These are phyloP conservation scores for Diuraphis noxia DNA, from an alignment of 1,140 invertebrate species.

Conservation along the genomic window DNA sequence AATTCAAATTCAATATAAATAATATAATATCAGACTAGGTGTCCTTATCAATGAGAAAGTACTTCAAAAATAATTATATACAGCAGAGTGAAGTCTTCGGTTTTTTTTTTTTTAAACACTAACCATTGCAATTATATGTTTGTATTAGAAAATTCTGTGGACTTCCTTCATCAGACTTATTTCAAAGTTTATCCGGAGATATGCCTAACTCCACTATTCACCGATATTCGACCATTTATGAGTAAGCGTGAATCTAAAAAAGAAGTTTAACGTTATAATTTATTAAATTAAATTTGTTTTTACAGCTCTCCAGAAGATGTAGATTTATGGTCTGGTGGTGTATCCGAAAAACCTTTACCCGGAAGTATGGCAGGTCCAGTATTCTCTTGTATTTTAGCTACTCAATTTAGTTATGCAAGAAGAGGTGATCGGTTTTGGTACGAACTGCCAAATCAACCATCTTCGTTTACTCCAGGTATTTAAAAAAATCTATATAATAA, in stretches of 20 bases:
- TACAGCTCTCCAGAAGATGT: conserved; percentile 79
- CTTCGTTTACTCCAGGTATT: conserved; percentile 78
- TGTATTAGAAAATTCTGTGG: conserved; percentile 83
- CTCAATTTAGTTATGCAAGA: conserved; percentile 89
- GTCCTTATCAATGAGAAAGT: not conserved
- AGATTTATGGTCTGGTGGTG: conserved; percentile 90
- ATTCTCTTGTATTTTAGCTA: conserved; percentile 93
- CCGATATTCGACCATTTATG: conserved; percentile 75
- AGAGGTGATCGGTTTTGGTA: conserved; percentile 92
- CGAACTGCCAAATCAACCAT: conserved; percentile 81
- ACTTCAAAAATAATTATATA: not conserved
- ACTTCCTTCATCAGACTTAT: conserved; percentile 75
- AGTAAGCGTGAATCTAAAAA: conserved; percentile 64
- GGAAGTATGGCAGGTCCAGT: conserved; percentile 92
- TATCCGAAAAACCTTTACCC: conserved; percentile 79
- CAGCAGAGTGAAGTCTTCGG: not conserved
- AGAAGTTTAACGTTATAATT: not conserved
- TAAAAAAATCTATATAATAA: not conserved
- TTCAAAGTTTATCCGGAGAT: conserved; percentile 82
- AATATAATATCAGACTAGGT: not conserved
- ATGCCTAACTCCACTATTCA: conserved; percentile 88
- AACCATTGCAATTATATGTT: not conserved
- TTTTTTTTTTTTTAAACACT: no score
- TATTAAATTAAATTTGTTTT: not conserved
- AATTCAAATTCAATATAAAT: not conserved